Conservation (phyloP, 2,797 vertebrate genomes). For the Lemur catta region DNA sequence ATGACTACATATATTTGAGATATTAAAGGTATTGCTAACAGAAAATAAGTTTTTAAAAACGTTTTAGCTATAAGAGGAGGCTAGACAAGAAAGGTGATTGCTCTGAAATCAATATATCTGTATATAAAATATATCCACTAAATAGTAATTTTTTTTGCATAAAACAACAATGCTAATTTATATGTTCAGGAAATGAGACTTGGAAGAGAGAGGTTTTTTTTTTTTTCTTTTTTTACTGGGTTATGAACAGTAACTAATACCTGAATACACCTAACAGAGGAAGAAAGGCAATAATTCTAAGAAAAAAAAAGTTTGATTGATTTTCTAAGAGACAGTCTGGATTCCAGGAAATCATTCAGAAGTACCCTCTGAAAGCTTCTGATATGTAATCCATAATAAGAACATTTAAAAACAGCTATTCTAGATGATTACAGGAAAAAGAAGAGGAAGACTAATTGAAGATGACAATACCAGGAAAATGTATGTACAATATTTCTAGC, state of each 20-base stretch:
- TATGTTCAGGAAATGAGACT: not conserved
- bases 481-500: not conserved
- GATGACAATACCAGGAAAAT: not conserved
- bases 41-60: not conserved
- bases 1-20: not conserved
- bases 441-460: not conserved
- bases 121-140: not conserved
- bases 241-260: not conserved
- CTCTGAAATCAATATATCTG: not conserved
- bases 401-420: not conserved
- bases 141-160: not conserved
- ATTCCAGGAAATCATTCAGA: constrained; percentile 30
- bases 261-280: not conserved
- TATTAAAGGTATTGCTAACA: not conserved
- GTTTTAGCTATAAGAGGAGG: not conserved
- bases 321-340: not conserved
- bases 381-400: not conserved
- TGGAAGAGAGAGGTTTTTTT: not conserved
- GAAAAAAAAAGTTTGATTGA: not conserved
- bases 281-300: not conserved
- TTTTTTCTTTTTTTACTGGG: not conserved
- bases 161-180: not conserved
- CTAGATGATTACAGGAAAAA: not conserved
- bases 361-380: not conserved
- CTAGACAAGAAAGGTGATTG: not conserved